Percentiles rank a stretch among this genome's conserved stretches.
Evolutionary conservation across 64 coral and sea anemone genomes (phyloP).

Genomic region (Porites lutea): DNA sequence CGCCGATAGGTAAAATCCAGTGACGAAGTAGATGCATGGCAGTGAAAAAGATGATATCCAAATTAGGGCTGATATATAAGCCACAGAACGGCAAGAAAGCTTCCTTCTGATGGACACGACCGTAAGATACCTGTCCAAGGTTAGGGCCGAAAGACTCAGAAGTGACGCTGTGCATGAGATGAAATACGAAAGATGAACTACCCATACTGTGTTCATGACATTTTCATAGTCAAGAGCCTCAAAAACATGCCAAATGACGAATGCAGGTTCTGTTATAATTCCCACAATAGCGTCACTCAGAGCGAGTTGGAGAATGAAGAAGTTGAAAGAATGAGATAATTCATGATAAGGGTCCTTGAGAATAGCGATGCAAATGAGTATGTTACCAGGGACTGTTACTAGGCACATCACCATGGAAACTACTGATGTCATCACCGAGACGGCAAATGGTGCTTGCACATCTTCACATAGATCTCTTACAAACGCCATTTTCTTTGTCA

Average conservation of each 20-base stretch:
- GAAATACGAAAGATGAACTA: conserved; percentile 66
- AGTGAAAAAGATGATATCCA: conserved; percentile 67
- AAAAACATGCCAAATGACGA: conserved; percentile 42
- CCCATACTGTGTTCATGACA: conserved; percentile 28
- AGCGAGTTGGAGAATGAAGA: conserved; percentile 68
- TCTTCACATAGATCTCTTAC: conserved; percentile 53
- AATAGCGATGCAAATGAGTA: conserved; percentile 59
- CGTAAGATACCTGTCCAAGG: conserved; percentile 87
- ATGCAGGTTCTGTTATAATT: conserved; percentile 56
- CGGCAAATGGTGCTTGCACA: conserved; percentile 33
- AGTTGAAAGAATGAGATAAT: conserved; percentile 62
- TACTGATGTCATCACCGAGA: conserved; percentile 28
- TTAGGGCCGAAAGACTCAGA: conserved; percentile 63
- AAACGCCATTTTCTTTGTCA: conserved; percentile 55
- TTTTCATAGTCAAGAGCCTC: conserved; percentile 33
- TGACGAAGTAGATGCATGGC: conserved; percentile 69
- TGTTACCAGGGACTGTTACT: conserved; percentile 68
- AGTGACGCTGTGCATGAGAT: conserved; percentile 72
- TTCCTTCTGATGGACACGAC: conserved; percentile 76
- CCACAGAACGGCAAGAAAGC: conserved; percentile 53
- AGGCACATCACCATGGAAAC: conserved; percentile 20
- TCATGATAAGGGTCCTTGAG: conserved; percentile 58
- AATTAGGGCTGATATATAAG: conserved; percentile 52
- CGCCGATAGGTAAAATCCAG: conserved; percentile 77
- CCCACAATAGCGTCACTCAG: conserved; percentile 67